These are phyloP conservation scores for Apomyelois bistriatella DNA, from an alignment of 2,888 invertebrate genomes.

Conservation along the genomic window DNA sequence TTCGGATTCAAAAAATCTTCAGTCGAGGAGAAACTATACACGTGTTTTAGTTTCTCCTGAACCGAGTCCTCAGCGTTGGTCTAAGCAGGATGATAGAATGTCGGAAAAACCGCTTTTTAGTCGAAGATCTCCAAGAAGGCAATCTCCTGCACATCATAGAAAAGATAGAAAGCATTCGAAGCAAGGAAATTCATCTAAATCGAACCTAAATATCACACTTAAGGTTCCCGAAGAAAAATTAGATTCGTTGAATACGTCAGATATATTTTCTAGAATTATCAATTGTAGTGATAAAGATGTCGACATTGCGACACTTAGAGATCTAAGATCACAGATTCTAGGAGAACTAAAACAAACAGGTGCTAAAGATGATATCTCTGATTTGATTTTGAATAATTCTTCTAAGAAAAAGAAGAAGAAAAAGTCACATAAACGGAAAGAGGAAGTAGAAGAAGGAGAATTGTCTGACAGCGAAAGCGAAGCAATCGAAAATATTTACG, in stretches of 20 bases:
- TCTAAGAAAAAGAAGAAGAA: constrained; percentile 42
- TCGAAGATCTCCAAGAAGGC: constrained; percentile 44
- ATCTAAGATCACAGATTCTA: constrained; percentile 66
- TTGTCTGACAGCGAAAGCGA: constrained; percentile 72
- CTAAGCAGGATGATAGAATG: constrained; percentile 20
- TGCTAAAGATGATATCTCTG: constrained; percentile 65
- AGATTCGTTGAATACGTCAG: constrained; percentile 59
- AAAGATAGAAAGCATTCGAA: constrained; percentile 51
- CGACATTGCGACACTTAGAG: constrained; percentile 70
- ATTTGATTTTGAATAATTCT: constrained; percentile 67
- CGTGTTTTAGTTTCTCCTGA: constrained; percentile 67
- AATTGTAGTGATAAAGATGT: constrained; percentile 66
- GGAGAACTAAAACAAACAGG: constrained; percentile 70
- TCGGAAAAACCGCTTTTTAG: constrained; percentile 48
- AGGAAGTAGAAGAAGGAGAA: constrained; percentile 70
- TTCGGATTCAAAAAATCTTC: constrained; percentile 19
- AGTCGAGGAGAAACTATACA: constrained; percentile 51
- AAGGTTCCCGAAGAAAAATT: constrained; percentile 68
- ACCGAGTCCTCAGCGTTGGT: constrained; percentile 35
- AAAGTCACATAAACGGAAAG: constrained; percentile 28
- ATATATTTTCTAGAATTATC: constrained; percentile 66
- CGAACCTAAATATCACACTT: constrained; percentile 62
- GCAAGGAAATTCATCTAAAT: constrained; percentile 30
- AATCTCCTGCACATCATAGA: constrained; percentile 48
- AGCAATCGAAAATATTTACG: constrained; percentile 64